phyloP scores from a whole-genome alignment of 2,797 vertebrate genomes.

The Cyclura pinguis region DNA sequence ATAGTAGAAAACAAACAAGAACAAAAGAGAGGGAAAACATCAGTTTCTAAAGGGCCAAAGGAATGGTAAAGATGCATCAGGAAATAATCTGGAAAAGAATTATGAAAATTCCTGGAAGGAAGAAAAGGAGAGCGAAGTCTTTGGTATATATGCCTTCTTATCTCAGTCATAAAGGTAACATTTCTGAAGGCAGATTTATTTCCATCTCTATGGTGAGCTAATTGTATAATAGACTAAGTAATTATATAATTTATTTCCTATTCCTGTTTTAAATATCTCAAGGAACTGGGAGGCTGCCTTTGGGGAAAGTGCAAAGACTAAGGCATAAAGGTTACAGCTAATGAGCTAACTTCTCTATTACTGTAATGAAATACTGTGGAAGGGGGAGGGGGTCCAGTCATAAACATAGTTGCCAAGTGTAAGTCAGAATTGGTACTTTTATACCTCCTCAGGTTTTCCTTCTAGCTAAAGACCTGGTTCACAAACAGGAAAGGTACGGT shows the following conservation, averaged over 20 bases:
- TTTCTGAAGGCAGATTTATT: conserved; percentile 48
- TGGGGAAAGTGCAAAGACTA: conserved; percentile 36
- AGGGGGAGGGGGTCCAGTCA: background rate
- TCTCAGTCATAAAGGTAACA: background rate
- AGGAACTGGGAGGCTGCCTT: conserved; percentile 39
- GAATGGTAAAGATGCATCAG: background rate
- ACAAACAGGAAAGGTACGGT: background rate
- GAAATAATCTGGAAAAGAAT: conserved; percentile 18
- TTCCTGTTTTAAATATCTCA: conserved; percentile 48
- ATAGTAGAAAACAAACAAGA: background rate
- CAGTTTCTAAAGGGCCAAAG: background rate
- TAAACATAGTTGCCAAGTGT: conserved; percentile 23
- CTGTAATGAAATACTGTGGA: conserved; percentile 7
- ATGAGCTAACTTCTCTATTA: conserved; percentile 34
- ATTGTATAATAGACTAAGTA: conserved; percentile 49
- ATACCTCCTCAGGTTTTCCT: background rate
- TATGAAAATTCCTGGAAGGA: conserved; percentile 15
- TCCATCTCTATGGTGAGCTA: conserved; percentile 48
- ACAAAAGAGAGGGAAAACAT: background rate
- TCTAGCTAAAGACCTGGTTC: background rate
- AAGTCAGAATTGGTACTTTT: background rate
- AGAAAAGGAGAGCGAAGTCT: background rate
- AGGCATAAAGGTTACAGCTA: conserved; percentile 42
- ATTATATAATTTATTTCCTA: conserved; percentile 52
- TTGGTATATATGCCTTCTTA: background rate